A percentile compares a stretch with the other conserved stretches of the same genome.
Conservation (phyloP, 2,888 invertebrate genomes). For the Clanis bilineata region DNA sequence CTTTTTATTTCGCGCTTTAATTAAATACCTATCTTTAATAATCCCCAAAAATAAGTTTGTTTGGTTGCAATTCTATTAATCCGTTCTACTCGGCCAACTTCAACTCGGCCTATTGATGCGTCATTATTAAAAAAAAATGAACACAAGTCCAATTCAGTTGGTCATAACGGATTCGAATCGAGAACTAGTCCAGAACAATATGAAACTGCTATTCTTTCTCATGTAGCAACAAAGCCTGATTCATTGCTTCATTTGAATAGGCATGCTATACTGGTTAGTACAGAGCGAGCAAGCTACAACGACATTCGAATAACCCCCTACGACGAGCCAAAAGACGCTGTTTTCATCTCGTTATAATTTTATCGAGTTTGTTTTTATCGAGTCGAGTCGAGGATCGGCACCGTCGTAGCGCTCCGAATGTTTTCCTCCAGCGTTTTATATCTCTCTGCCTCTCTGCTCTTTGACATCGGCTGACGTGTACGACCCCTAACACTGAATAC, state of each 20-base stretch:
- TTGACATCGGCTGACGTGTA: slow-evolving; percentile 72
- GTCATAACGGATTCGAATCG: not conserved
- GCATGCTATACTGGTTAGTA: slow-evolving; percentile 31
- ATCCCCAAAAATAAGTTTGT: too few species aligned
- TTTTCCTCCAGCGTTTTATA: slow-evolving; percentile 74
- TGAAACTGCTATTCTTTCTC: slow-evolving; percentile 30
- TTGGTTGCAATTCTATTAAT: too few species aligned
- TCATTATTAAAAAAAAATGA: not conserved
- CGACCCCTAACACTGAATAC: slow-evolving; percentile 47
- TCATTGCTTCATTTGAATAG: slow-evolving; percentile 38
- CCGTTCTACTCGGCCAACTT: too few species aligned
- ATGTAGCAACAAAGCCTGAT: slow-evolving; percentile 36
- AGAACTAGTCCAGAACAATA: not conserved
- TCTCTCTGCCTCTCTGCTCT: slow-evolving; percentile 70
- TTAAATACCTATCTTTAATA: too few species aligned
- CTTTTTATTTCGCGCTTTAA: too few species aligned
- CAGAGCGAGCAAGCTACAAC: slow-evolving; percentile 39
- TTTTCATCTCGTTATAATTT: slow-evolving; percentile 43
- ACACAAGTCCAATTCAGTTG: not conserved
- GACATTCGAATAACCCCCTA: slow-evolving; percentile 40
- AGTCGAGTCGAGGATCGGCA: slow-evolving; percentile 36
- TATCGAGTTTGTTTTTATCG: slow-evolving; percentile 48
- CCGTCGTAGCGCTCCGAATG: slow-evolving; percentile 48
- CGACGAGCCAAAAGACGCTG: slow-evolving; percentile 36
- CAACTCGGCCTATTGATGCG: not conserved